phyloP scores from a whole-genome alignment of 2,113 vertebrate species.

The Grus americana region DNA sequence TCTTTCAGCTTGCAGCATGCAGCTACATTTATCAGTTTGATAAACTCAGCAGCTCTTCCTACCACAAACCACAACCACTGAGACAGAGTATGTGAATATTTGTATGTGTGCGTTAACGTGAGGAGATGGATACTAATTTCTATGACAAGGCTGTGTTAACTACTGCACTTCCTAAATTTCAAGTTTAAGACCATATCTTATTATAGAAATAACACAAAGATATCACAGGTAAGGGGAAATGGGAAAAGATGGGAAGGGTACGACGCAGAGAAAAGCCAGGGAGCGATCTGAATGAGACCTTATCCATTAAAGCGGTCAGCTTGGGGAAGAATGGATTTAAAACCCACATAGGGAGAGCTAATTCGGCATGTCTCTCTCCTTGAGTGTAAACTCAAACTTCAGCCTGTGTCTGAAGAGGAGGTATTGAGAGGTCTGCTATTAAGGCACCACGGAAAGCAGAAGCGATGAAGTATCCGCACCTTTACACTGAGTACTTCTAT shows the following conservation, averaged over 20 bases:
- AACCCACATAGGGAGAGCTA: not conserved
- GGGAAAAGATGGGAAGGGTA: not conserved
- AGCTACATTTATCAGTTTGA: not conserved
- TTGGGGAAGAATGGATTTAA: not conserved
- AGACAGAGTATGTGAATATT: not conserved
- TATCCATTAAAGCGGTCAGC: not conserved
- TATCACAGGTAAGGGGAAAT: not conserved
- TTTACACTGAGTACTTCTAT: not conserved
- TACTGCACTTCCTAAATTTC: not conserved
- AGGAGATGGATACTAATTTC: not conserved
- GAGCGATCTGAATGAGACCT: not conserved
- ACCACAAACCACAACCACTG: not conserved
- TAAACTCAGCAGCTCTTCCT: not conserved
- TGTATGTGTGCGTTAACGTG: too few species aligned
- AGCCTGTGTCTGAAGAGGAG: not conserved
- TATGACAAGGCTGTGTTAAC: not conserved
- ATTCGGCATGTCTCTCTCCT: not conserved
- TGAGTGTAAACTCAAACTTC: not conserved
- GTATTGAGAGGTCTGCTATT: not conserved
- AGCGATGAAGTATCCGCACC: not conserved
- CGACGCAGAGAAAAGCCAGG: not conserved
- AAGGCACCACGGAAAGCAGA: not conserved
- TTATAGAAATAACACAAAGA: not conserved
- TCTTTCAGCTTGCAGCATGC: not conserved
- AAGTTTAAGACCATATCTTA: not conserved